Evolutionary conservation across 2,888 invertebrate genomes (phyloP), one percentile per base, ranked within the genome.

Genomic region (Phorcus lineatus): DNA sequence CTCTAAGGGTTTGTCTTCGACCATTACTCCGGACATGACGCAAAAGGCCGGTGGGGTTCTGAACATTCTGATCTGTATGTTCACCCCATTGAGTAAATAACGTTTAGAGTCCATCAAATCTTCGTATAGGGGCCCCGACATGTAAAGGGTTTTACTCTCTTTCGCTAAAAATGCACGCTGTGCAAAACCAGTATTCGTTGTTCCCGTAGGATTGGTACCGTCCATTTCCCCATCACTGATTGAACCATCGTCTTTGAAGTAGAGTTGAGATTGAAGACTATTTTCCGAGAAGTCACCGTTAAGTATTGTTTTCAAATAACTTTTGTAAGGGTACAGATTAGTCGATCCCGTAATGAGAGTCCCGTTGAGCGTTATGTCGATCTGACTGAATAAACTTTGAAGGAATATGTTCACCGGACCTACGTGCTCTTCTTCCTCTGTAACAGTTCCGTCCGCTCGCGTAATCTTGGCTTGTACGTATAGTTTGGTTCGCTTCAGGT

Each of bases 321-420:
- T 79, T 47, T 80, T 81, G 74, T 83, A 86, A 0, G 82, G 83
- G 70, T 83, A 84, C 16, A 77, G 78, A 75, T 84, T 83, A n/a
- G 77, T 75, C 19, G 80, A 76, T 19, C 76, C 6, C 0, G 80
- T 80, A 6, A 85, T 31, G 0, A 82, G 54, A 1, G 28, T 80
- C 19, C 78, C 81, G 19, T 85, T 81, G 24, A 86, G 52, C n/a
- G 55, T 66, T 7, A 86, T 67, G 22, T 85, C 82, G 1, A 84
- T 67, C 66, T 85, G 83, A 2, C 57, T 57, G 52, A 80, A 83
- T 11, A 85, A 52, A 19, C 78, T 75, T 9, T 83, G 82, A 4
- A 79, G n/a, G 31, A 66, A 81, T 3, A 75, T 19, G 62, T 85
- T 86, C 9, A 82, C 78, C 0, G 83, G 84, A 0, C 31, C 79